Base-by-base conservation (phyloP, 2,888 invertebrate species). In the Spodoptera picta region DNA sequence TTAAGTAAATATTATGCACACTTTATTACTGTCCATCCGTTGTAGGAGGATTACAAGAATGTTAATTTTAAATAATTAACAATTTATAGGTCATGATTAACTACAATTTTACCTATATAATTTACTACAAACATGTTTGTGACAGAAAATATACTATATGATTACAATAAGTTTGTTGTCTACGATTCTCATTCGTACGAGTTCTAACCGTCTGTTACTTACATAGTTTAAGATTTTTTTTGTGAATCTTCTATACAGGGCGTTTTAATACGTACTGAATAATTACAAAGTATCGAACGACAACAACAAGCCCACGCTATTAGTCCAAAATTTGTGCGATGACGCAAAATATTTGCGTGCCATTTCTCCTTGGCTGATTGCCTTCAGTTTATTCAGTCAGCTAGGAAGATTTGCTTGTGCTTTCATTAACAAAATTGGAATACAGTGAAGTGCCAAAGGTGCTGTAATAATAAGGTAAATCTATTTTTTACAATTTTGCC, bases 361-460 rank as follows among this genome's bases (percentile, higher is more conserved):
- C 58, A 62, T 77, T 73, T 63, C 69, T 65, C 63, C 31, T 69
- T 66, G 77, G 60, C 62, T 23, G 27, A 48, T 53, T 46, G 41
- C 7, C 23, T 62, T 71, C 64, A 77, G 68, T 80, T 51, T 45
- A 44, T 62, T 55, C 62, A 49, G 56, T 27, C 50, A 54, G 61
- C 61, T 60, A 60, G 53, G 45, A 58, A 67, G 49, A 70, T 48
- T 50, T 60, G 59, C 67, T 67, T 63, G 77, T 73, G 67, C 70
- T 57, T 49, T 52, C 9, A 31, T 44, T 49, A 19, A 4, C 14
- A 42, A 56, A 44, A 27, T 49, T 23, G 19, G 31, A 27, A 64
- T 41, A 43, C n/a, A 58, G 55, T 58, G 44, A 42, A 46, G 23
- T 61, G 46, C 51, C n/a, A 23, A 43, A n/a, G 2, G 10, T 48